These are phyloP conservation scores for Python bivittatus DNA, from an alignment of 2,113 vertebrate genomes.

Conservation along the genomic window DNA sequence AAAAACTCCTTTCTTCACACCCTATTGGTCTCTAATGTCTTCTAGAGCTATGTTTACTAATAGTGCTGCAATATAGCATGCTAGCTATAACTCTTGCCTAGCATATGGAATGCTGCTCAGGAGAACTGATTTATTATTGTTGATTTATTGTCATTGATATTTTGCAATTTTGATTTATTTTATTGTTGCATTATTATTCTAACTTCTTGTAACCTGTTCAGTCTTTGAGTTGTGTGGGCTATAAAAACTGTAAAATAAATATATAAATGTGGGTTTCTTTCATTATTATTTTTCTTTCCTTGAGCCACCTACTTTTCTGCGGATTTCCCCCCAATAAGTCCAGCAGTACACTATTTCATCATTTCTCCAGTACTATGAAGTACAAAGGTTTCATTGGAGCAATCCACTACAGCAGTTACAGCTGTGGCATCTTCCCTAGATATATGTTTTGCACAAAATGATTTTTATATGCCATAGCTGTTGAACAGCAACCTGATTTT, in stretches of 20 bases:
- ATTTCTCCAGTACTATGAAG: not conserved
- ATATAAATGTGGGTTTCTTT: too few relatives aligned
- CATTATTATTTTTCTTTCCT: too few relatives aligned
- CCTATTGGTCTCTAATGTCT: too few relatives aligned
- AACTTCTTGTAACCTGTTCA: too few relatives aligned
- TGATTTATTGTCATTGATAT: not conserved
- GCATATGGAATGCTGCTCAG: not conserved
- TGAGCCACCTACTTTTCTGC: too few relatives aligned
- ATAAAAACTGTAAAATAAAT: too few relatives aligned
- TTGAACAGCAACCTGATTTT: not conserved
- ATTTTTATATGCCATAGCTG: not conserved
- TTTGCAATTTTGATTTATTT: not conserved
- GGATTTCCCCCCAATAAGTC: not conserved
- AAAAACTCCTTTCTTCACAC: too few relatives aligned
- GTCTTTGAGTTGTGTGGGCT: too few relatives aligned
- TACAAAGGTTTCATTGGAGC: not conserved
- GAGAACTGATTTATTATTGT: not conserved
- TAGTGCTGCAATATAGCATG: too few relatives aligned
- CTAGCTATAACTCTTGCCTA: not conserved
- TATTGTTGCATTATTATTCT: not conserved
- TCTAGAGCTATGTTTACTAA: too few relatives aligned
- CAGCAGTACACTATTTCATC: not conserved
- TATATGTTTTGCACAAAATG: not conserved
- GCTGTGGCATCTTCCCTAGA: not conserved
- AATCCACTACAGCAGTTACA: not conserved